Percentiles rank a stretch among this genome's conserved stretches.
phyloP scores from a whole-genome alignment of 1,140 invertebrate genomes.

The Drosophila asahinai region DNA sequence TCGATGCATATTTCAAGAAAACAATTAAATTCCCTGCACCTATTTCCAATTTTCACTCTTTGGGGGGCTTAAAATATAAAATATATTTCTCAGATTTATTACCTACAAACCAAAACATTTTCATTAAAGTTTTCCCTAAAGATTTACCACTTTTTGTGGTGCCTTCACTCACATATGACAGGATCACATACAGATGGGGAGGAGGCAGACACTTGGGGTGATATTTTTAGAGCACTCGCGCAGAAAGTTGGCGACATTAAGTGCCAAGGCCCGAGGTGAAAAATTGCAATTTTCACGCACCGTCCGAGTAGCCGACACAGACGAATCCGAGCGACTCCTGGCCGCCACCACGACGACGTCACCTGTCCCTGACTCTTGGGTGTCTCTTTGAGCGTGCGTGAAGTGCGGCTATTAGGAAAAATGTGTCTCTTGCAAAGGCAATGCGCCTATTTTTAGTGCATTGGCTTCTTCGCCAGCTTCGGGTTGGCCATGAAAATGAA shows the following conservation, averaged over 20 bases:
- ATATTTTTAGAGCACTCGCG: slow-evolving; percentile 17
- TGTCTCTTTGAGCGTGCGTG: slow-evolving; percentile 66
- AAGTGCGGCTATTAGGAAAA: slow-evolving; percentile 74
- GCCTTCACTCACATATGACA: slow-evolving; percentile 6
- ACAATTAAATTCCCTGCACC: not conserved
- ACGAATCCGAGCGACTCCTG: slow-evolving; percentile 19
- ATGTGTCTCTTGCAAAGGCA: slow-evolving; percentile 67
- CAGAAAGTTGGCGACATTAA: slow-evolving; percentile 36
- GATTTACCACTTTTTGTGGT: not conserved
- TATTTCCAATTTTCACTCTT: not conserved
- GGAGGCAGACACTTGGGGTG: not conserved
- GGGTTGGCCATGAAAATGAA: slow-evolving; percentile 68
- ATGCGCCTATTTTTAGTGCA: slow-evolving; percentile 77
- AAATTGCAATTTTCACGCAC: slow-evolving; percentile 74
- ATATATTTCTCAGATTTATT: not conserved
- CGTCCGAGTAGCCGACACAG: not conserved
- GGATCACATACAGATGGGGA: not conserved
- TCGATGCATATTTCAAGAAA: not conserved
- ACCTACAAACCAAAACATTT: not conserved
- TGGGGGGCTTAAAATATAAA: not conserved
- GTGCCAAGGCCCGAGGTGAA: slow-evolving; percentile 49
- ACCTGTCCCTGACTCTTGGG: slow-evolving; percentile 35
- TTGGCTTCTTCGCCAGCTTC: slow-evolving; percentile 61
- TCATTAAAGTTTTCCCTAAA: not conserved
- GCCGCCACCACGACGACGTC: slow-evolving; percentile 1